Evolutionary conservation across 2,113 vertebrate species (phyloP), one percentile per base, ranked within the genome.

Genomic region (Ariopsis seemanni): DNA sequence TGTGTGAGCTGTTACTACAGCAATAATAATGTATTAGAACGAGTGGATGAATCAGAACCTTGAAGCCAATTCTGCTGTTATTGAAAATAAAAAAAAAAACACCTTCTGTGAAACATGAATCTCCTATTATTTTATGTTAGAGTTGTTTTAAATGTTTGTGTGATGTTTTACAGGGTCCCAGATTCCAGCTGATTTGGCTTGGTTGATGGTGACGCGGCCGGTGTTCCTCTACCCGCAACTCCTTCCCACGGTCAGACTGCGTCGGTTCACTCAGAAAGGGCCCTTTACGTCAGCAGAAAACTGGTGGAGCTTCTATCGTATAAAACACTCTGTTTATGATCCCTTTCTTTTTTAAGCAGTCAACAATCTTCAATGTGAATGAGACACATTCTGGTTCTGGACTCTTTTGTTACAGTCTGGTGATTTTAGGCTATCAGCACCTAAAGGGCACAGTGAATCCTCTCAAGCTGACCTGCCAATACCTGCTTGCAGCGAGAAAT

Each of bases 151-250:
- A 27, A n/a, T 22, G 60, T 74, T 17, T 52, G 10, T 74, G 20
- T 15, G 12, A 85, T 87, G 60, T 89, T 50, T 58, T 42, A 2
- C 80, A 91, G 62, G 4, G 96, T 93, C 95, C 0, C 92, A 95
- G 88, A 91, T 99, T 89, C 97, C 97, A 0, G 95, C 96, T 57
- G 94, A 96, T 85, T 93, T 97, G 10, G 96, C 97, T 0, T 99
- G 98, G 98, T 92, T 98, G 86, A 93, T 99, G 86, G 96, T 96
- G 42, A 99, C 97, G 0, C 95, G 94, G 34, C 93, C 93, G 0
- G 95, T 97, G 74, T 99, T 99, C 34, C 96, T 99, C 91, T 97
- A 99, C 90, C 97, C 97, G 0, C 96, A 99, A 91, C 89, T 99
- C 4, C 95, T 99, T 87, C 97, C 98, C 2, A 57, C 93, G 4